These are phyloP conservation scores for Diploptera punctata DNA, from an alignment of 2,888 invertebrate species.

Conservation along the genomic window DNA sequence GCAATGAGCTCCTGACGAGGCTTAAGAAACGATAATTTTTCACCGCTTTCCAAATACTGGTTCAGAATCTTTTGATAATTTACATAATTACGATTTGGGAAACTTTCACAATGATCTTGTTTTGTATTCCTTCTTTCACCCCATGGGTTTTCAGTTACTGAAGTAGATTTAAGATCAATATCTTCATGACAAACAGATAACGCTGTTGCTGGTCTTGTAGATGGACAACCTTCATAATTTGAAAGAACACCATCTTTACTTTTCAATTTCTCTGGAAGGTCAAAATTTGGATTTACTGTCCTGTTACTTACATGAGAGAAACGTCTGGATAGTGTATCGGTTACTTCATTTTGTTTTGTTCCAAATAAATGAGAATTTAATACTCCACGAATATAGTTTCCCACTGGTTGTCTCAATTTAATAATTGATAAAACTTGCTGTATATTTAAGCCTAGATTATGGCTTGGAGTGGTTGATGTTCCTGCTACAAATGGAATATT, in stretches of 20 bases:
- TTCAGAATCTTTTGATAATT: conserved; percentile 23
- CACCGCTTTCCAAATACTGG: conserved; percentile 14
- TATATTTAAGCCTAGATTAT: conserved; percentile 69
- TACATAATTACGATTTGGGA: conserved; percentile 10
- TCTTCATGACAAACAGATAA: not conserved
- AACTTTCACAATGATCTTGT: conserved; percentile 13
- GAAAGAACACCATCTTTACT: not conserved
- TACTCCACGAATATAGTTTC: not conserved
- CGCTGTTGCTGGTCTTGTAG: not conserved
- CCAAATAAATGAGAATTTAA: not conserved
- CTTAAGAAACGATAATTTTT: not conserved
- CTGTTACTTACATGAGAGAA: not conserved
- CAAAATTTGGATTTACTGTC: not conserved
- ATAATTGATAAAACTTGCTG: conserved; percentile 62
- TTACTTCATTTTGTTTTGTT: not conserved
- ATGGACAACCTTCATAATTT: too few relatives aligned
- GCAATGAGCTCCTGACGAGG: not conserved
- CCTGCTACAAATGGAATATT: conserved; percentile 68
- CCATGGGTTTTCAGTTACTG: not conserved
- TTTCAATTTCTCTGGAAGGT: not conserved
- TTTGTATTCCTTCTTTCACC: not conserved
- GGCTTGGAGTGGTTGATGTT: conserved; percentile 66
- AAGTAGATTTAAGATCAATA: not conserved
- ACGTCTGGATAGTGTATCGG: not conserved
- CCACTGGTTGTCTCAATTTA: conserved; percentile 43